These are phyloP conservation scores for Propithecus perrieri DNA, from an alignment of 2,797 vertebrate genomes.

Conservation along the genomic window DNA sequence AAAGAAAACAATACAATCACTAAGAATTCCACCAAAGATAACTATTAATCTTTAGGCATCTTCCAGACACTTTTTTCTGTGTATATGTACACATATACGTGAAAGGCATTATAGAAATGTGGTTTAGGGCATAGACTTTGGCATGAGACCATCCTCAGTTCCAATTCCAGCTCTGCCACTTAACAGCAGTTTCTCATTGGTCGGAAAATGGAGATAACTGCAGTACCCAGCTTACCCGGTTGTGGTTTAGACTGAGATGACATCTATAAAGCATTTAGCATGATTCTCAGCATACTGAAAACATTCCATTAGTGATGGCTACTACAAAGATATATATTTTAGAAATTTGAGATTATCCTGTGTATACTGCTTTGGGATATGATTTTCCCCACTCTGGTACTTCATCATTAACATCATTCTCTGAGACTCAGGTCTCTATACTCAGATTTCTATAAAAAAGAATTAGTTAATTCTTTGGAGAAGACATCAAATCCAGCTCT, in stretches of 20 bases:
- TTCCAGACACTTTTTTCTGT: background rate
- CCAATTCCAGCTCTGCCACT: background rate
- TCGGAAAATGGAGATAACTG: background rate
- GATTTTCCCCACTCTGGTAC: background rate
- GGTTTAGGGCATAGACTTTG: background rate
- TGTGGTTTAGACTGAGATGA: background rate
- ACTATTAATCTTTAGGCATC: background rate
- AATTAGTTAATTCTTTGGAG: background rate
- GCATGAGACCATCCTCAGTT: background rate
- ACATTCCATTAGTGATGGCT: background rate
- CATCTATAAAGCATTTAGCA: background rate
- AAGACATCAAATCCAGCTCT: background rate
- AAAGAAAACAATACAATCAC: background rate
- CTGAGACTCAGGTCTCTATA: background rate
- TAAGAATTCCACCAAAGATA: background rate
- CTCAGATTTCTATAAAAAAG: slow-evolving; percentile 36
- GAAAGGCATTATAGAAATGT: background rate
- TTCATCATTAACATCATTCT: background rate
- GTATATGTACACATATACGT: background rate
- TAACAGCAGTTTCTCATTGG: background rate
- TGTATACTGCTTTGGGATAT: background rate
- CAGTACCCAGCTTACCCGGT: background rate
- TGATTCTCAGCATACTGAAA: background rate
- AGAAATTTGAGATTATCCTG: background rate
- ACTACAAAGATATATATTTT: background rate